phyloP scores from a whole-genome alignment of 2,888 invertebrate species.

The Lamellibrachia satsuma region DNA sequence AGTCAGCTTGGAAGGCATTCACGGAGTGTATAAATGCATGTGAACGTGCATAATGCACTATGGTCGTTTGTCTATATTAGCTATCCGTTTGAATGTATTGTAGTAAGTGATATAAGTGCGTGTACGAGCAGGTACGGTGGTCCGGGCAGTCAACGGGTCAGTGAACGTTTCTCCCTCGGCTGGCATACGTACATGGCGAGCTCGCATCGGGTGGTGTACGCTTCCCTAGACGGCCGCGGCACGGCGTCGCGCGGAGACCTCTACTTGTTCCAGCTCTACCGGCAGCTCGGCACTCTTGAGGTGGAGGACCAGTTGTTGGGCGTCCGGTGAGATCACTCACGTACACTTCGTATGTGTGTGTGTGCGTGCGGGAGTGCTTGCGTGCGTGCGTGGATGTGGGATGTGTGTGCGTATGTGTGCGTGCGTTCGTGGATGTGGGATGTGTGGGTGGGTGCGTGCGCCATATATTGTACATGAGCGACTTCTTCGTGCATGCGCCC shows the following conservation, averaged over 20 bases:
- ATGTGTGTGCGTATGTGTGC: too few species aligned
- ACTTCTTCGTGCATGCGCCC: too few species aligned
- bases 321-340: background rate
- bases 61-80: too few species aligned
- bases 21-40: too few species aligned
- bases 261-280: constrained; percentile 83
- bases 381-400: too few species aligned
- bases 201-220: constrained; percentile 86
- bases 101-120: background rate
- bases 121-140: constrained; percentile 79
- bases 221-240: constrained; percentile 91
- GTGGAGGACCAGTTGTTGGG: constrained; percentile 81
- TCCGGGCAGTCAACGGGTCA: constrained; percentile 90
- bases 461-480: too few species aligned
- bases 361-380: too few species aligned
- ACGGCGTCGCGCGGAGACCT: constrained; percentile 86
- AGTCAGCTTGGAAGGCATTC: too few species aligned
- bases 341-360: background rate
- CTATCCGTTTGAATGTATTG: too few species aligned
- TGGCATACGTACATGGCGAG: constrained; percentile 90
- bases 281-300: constrained; percentile 88
- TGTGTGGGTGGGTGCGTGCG: too few species aligned
- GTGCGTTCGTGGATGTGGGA: too few species aligned
- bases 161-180: constrained; percentile 85
- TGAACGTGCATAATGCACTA: too few species aligned